Evolutionary conservation across 2,113 vertebrate genomes (phyloP), one percentile per base, ranked within the genome.

Genomic region (Plotosus lineatus): DNA sequence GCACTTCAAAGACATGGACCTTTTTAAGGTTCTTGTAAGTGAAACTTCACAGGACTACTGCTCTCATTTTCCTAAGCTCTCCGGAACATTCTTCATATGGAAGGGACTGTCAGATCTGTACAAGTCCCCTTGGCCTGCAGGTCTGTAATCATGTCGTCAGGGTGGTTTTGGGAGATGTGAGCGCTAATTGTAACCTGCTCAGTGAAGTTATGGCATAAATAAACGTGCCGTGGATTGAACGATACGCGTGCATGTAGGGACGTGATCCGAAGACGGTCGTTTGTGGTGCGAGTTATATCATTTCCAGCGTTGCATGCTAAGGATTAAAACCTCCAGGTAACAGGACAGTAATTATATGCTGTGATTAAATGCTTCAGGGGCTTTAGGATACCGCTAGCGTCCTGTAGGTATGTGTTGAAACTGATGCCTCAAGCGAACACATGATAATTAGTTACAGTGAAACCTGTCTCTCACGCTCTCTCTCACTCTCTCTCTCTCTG

Each of bases 11-110:
- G 46, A 72, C 50, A 40, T 1, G 9, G 78, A 38, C 77, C 19
- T 83, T 73, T 84, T 87, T 84, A 83, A 82, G 14, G 15, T 69
- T 73, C 23, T 77, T 84, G 68, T 87, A 81, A 79, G 66, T 51
- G 56, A 28, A 77, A 80, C 81, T 86, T 79, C 71, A 80, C 84
- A 71, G 75, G 21, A 63, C 55, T 11, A 44, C 85, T 83, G 84
- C 66, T 51, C 78, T 78, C 75, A 82, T 85, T 61, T 6, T n/a
- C 31, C 40, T 17, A 9, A 61, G 23, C 68, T 68, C 53, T 53
- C 8, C 19, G 42, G 3, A 46, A 44, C 19, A 21, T 66, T 38
- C 17, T 53, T 9, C 19, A n/a, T 60, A 19, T 56, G 36, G 36
- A 44, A 65, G 68, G 28, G 1, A 14, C 12, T 1, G 6, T 50